Percentiles rank a stretch among this genome's conserved stretches.
Evolutionary conservation across 2,797 vertebrate species (phyloP).

Genomic region (Hipposideros larvatus): DNA sequence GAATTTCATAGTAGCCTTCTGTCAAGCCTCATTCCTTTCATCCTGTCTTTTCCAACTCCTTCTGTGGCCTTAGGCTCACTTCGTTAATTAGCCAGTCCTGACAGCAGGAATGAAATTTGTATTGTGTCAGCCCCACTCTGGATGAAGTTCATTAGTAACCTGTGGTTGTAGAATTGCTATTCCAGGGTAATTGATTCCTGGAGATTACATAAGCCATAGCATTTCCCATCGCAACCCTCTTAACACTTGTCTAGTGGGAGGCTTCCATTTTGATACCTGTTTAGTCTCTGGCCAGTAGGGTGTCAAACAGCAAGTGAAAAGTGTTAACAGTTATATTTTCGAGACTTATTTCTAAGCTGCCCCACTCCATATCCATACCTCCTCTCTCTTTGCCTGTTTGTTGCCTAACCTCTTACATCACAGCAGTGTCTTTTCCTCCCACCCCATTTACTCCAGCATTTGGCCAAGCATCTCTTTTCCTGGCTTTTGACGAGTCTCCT

Average conservation of each 20-base stretch:
- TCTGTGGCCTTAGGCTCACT: neutral
- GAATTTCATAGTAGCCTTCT: conserved; percentile 36
- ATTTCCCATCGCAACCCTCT: neutral
- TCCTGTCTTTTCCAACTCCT: neutral
- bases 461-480: neutral
- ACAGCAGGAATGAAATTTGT: neutral
- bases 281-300: neutral
- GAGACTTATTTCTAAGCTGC: neutral
- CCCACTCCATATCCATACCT: neutral
- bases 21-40: neutral
- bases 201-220: neutral
- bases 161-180: neutral
- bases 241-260: neutral
- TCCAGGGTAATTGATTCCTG: neutral
- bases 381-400: neutral
- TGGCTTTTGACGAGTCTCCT: neutral
- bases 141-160: neutral
- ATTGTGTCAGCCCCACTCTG: neutral
- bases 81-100: neutral
- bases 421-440: neutral
- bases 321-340: neutral
- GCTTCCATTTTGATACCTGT: conserved; percentile 5
- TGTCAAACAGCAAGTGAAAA: conserved; percentile 10
- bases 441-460: neutral
- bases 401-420: neutral